Evolutionary conservation across 2,797 vertebrate genomes (phyloP).

Genomic region (Lutra lutra): DNA sequence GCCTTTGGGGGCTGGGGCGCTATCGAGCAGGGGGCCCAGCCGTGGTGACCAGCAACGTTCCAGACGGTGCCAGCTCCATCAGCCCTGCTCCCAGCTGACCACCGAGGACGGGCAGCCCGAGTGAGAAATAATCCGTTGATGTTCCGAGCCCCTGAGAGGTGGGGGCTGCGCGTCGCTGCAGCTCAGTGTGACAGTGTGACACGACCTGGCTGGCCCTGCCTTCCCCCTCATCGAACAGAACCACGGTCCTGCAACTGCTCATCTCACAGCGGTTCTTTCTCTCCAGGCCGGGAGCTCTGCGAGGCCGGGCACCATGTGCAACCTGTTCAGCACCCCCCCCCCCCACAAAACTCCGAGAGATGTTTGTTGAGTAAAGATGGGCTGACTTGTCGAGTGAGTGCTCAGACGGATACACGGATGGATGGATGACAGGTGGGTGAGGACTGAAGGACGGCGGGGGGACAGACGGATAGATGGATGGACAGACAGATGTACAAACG

Average conservation of each 20-base stretch:
- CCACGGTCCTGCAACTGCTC: too few species aligned
- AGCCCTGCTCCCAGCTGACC: not conserved
- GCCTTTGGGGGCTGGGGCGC: not conserved
- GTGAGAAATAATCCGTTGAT: not conserved
- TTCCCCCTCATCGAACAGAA: not conserved
- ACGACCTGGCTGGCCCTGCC: not conserved
- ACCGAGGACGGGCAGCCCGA: rapidly evolving
- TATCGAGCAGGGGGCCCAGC: rapidly evolving
- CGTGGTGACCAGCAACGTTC: not conserved
- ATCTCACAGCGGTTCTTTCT: too few species aligned
- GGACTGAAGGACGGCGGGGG: not conserved
- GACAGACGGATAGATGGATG: not conserved
- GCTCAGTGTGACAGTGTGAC: too few species aligned
- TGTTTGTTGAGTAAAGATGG: not conserved
- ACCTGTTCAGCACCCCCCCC: not conserved
- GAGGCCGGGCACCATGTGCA: not conserved
- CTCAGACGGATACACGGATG: not conserved
- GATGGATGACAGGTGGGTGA: too few species aligned
- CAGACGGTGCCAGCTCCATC: rapidly evolving
- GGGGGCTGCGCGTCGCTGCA: not conserved
- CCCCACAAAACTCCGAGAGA: not conserved
- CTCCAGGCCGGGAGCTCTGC: not conserved
- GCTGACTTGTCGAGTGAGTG: not conserved
- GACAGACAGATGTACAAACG: not conserved
- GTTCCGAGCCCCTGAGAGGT: not conserved